A percentile compares a stretch with the other conserved stretches of the same genome.
phyloP scores from a whole-genome alignment of 2,888 invertebrate genomes.

The Smittia sp. region DNA sequence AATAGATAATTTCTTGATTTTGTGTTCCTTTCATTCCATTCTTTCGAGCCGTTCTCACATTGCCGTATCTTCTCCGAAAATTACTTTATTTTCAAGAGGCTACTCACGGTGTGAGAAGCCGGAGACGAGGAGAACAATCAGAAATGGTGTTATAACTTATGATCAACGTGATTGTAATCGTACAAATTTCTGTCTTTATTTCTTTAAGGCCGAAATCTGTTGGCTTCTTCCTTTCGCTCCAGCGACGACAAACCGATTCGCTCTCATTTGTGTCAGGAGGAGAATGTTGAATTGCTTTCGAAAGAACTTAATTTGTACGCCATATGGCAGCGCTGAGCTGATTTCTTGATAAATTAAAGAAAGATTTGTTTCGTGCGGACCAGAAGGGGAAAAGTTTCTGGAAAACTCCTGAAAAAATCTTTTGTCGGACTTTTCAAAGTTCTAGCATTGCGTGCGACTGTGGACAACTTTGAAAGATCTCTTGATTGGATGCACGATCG shows the following conservation, averaged over 20 bases:
- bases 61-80: slow-evolving; percentile 10
- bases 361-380: too few relatives aligned
- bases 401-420: too few relatives aligned
- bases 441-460: too few relatives aligned
- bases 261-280: not conserved
- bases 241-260: not conserved
- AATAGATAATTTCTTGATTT: slow-evolving; percentile 13
- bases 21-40: not conserved
- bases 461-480: too few relatives aligned
- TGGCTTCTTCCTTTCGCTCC: not conserved
- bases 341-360: too few relatives aligned
- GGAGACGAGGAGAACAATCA: not conserved
- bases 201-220: not conserved
- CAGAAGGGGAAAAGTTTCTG: too few relatives aligned
- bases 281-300: not conserved
- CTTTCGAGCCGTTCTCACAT: too few relatives aligned
- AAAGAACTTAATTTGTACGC: slow-evolving; percentile 33
- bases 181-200: slow-evolving; percentile 11
- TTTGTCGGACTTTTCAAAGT: too few relatives aligned
- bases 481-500: too few relatives aligned
- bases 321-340: too few relatives aligned
- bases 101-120: not conserved
- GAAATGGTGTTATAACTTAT: slow-evolving; percentile 36
- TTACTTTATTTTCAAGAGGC: slow-evolving; percentile 14
- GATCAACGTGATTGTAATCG: slow-evolving; percentile 24